Evolutionary conservation across 37 sponge, comb jelly and placozoan species (phyloP), one percentile per base, ranked within the genome.

Genomic region (Beroe ovata): DNA sequence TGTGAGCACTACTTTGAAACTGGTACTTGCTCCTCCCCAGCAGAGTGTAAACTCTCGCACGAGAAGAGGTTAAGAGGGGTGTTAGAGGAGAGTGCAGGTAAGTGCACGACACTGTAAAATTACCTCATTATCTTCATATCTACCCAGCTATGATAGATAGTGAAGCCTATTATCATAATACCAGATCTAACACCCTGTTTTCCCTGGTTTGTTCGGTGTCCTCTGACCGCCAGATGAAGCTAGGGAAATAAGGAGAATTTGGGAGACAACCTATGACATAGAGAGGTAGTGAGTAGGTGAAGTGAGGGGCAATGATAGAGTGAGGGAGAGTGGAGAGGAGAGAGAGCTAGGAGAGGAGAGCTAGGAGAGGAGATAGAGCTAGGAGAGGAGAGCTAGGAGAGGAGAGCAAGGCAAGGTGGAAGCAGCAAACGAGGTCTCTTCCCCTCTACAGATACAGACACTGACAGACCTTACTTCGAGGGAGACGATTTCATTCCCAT

Each of bases 401-500:
- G 54, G 11, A 47, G 54, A 16, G 54, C 11, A 16, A 47, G 54
- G 54, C 11, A 47, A 11, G 54, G 54, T 11, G 11, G 54, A 47
- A 6, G 11, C 54, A 47, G 54, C 54, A 47, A 47, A 47, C 54
- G 11, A 47, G 54, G 11, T 16, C 54, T 11, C 54, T 47, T 47
- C 54, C 36, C 36, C 36, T 30, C 69, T 66, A 26, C 69, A 66
- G 69, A 29, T 66, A 37, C 29, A 14, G 69, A 66, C 69, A 32
- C 33, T 25, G 84, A 77, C 28, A 11, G 54, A 41, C 84, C 84
- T 36, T 77, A 77, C 54, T 77, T 77, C 33, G 84, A 77, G 25
- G 84, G 84, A 42, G 84, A 77, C 25, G 84, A 77, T 25, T 77
- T 77, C 33, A 77, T 77, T 40, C 84, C 84, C 0, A 25, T 77